Evolutionary conservation across 2,797 vertebrate species (phyloP).

Genomic region (Myiothlypis chrysogaster): DNA sequence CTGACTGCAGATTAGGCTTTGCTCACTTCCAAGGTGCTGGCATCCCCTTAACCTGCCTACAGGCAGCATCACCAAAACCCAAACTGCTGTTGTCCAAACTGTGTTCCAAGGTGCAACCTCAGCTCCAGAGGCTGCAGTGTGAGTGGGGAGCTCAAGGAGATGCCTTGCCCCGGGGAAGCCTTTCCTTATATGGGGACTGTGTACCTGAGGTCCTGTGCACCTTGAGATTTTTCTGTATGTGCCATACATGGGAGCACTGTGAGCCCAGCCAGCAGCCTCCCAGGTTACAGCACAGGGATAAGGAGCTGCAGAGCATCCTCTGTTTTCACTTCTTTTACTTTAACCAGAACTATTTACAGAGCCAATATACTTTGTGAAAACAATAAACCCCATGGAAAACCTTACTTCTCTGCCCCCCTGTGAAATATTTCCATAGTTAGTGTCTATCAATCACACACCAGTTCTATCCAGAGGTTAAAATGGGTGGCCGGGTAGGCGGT

Average conservation of each 20-base stretch:
- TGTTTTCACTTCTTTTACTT: not conserved
- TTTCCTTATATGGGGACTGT: not conserved
- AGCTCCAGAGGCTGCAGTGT: not conserved
- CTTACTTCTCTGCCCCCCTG: not conserved
- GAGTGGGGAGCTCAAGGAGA: not conserved
- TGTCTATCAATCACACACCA: not conserved
- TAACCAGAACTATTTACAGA: not conserved
- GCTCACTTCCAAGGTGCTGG: not conserved
- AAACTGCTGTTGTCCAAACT: not conserved
- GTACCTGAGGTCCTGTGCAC: not conserved
- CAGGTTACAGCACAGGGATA: not conserved
- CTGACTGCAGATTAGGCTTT: not conserved
- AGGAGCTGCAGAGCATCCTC: not conserved
- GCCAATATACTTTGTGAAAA: not conserved
- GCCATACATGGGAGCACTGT: not conserved
- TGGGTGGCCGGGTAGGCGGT: not conserved
- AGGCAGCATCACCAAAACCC: not conserved
- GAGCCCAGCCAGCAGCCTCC: not conserved
- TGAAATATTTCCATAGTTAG: not conserved
- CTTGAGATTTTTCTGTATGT: not conserved
- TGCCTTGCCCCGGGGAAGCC: not conserved
- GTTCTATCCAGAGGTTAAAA: not conserved
- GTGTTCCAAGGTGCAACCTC: not conserved
- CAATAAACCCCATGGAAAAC: not conserved
- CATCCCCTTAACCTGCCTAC: not conserved